phyloP scores from a whole-genome alignment of 2,113 vertebrate species.

The Poecile atricapillus region DNA sequence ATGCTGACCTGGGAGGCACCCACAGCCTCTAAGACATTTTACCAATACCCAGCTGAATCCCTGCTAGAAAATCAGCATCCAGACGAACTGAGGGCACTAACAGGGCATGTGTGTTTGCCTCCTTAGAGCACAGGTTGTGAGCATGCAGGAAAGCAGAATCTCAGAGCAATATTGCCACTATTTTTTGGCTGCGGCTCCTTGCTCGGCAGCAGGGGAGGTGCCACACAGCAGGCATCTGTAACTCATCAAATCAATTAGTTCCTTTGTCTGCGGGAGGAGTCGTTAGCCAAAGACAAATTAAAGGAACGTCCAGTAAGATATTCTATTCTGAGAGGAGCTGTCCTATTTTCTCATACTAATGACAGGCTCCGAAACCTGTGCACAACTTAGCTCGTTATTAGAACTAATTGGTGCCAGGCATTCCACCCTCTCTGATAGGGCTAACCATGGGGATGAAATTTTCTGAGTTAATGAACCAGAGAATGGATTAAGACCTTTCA shows the following conservation, averaged over 20 bases:
- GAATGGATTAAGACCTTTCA: slow-evolving; percentile 42
- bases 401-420: slow-evolving; percentile 65
- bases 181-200: background rate
- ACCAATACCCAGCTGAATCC: background rate
- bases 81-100: rapidly evolving
- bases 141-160: background rate
- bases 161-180: rapidly evolving
- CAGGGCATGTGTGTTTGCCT: rapidly evolving
- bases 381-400: slow-evolving; percentile 55
- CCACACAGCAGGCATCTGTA: background rate
- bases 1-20: background rate
- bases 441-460: slow-evolving; percentile 33
- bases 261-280: background rate
- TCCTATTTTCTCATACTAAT: slow-evolving; percentile 11
- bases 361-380: slow-evolving; percentile 1
- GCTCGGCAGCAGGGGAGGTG: background rate
- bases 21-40: background rate
- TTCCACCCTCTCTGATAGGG: slow-evolving; percentile 46
- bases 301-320: background rate
- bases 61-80: background rate
- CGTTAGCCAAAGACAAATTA: background rate
- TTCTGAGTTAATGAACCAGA: slow-evolving; percentile 46
- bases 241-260: background rate
- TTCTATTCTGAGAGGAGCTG: background rate
- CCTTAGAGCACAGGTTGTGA: rapidly evolving